Percentiles rank a stretch among this genome's conserved stretches.
Conservation (phyloP, 2,888 invertebrate genomes). For the Brachypalpus laphriformis region DNA sequence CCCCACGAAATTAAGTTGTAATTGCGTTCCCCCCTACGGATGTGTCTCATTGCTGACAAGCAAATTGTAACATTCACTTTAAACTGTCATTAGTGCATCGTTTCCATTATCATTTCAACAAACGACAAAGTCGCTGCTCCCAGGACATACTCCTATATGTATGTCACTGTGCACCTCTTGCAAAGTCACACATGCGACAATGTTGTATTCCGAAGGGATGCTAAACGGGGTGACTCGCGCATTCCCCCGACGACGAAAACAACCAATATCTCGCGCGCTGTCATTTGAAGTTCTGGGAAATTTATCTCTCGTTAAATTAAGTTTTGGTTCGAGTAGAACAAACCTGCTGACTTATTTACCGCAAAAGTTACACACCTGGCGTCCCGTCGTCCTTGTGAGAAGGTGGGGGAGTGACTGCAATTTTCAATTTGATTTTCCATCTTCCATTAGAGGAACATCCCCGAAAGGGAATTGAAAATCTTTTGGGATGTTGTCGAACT, state of each 20-base stretch:
- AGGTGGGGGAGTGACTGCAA: slow-evolving; percentile 45
- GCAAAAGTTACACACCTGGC: slow-evolving; percentile 70
- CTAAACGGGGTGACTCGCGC: slow-evolving; percentile 2
- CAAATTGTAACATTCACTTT: slow-evolving; percentile 62
- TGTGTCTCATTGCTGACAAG: slow-evolving; percentile 26
- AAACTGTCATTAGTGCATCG: slow-evolving; percentile 72
- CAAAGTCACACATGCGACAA: slow-evolving; percentile 52
- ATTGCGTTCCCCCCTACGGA: slow-evolving; percentile 38
- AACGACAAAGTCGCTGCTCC: slow-evolving; percentile 46
- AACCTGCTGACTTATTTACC: slow-evolving; percentile 68
- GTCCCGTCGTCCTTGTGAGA: neutral
- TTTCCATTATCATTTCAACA: slow-evolving; percentile 54
- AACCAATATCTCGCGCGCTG: slow-evolving; percentile 72
- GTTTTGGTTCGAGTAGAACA: slow-evolving; percentile 59
- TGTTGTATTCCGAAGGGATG: slow-evolving; percentile 12
- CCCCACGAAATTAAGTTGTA: slow-evolving; percentile 52
- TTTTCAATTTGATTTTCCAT: slow-evolving; percentile 72
- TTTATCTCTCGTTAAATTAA: slow-evolving; percentile 74
- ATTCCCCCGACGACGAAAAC: slow-evolving; percentile 41
- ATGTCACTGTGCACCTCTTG: slow-evolving; percentile 45
- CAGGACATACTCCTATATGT: slow-evolving; percentile 13
- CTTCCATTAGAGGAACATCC: slow-evolving; percentile 47
- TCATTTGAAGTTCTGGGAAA: slow-evolving; percentile 69
- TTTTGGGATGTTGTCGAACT: slow-evolving; percentile 61
- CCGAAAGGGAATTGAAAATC: slow-evolving; percentile 49